Conservation (phyloP, 2,113 vertebrate genomes). For the Rhineura floridana region DNA sequence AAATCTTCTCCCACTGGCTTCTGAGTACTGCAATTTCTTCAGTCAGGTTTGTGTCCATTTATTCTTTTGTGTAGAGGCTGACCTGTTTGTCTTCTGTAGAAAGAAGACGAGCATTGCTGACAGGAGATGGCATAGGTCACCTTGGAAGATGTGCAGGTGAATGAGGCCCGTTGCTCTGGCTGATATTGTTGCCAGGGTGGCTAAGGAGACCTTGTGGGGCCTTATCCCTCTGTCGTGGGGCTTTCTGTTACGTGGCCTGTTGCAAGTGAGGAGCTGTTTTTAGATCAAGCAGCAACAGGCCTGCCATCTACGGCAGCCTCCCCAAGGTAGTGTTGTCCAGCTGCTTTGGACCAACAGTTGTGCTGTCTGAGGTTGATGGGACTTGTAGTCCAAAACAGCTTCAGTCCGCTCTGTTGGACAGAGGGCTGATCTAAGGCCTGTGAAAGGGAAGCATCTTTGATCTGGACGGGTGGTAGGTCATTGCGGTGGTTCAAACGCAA, state of each 20-base stretch:
- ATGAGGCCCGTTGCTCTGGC: neutral
- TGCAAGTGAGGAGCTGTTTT: neutral
- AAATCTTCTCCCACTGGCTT: too few species aligned
- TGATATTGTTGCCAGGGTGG: neutral
- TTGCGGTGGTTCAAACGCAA: neutral
- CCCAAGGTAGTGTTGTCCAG: neutral
- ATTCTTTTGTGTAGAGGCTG: too few species aligned
- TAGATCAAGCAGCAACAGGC: neutral
- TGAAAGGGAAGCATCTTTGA: neutral
- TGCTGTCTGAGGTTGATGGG: too few species aligned
- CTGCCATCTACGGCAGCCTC: neutral
- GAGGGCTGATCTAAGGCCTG: neutral
- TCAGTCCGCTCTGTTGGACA: too few species aligned
- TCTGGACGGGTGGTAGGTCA: neutral
- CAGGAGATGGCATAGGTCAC: too few species aligned
- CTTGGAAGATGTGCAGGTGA: neutral
- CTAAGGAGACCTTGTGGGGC: neutral
- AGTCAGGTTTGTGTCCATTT: too few species aligned
- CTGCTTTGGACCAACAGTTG: neutral
- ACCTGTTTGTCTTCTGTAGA: too few species aligned
- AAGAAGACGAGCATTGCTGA: too few species aligned
- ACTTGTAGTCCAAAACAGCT: too few species aligned
- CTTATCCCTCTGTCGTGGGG: too few species aligned
- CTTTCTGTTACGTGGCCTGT: neutral
- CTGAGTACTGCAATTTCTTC: too few species aligned